These are phyloP conservation scores for Anguilla pacifica DNA, from an alignment of 2,797 vertebrate species.

Conservation along the genomic window DNA sequence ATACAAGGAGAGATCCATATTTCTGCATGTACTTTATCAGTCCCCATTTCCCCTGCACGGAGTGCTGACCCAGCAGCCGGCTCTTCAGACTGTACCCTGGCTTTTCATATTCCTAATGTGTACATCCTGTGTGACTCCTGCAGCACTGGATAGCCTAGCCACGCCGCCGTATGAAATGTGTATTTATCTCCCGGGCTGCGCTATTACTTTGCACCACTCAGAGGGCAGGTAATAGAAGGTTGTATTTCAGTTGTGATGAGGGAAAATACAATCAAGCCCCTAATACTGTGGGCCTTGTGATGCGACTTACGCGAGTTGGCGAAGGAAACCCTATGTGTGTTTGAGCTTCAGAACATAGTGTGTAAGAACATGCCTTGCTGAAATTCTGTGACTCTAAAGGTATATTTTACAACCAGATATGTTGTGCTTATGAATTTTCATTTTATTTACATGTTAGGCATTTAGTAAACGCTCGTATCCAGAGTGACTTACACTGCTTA, in stretches of 20 bases:
- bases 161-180: constrained; percentile 40
- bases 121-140: constrained; percentile 58
- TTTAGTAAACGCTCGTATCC: not conserved
- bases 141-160: constrained; percentile 43
- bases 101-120: constrained; percentile 71
- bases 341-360: not conserved
- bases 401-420: constrained; percentile 22
- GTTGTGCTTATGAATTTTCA: not conserved
- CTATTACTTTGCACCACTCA: constrained; percentile 52
- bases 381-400: constrained; percentile 27
- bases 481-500: not conserved
- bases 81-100: constrained; percentile 63
- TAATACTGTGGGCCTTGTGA: constrained; percentile 60
- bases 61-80: constrained; percentile 71
- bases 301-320: constrained; percentile 72
- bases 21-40: constrained; percentile 63
- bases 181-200: constrained; percentile 53
- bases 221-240: constrained; percentile 55
- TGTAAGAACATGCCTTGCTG: not conserved
- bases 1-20: constrained; percentile 69
- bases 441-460: not conserved
- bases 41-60: constrained; percentile 63
- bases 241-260: constrained; percentile 72
- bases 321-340: constrained; percentile 41
- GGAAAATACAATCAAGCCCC: constrained; percentile 70